A percentile compares a stretch with the other conserved stretches of the same genome.
Conservation (phyloP, 2,797 vertebrate genomes). For the Enteromius fasciolatus region DNA sequence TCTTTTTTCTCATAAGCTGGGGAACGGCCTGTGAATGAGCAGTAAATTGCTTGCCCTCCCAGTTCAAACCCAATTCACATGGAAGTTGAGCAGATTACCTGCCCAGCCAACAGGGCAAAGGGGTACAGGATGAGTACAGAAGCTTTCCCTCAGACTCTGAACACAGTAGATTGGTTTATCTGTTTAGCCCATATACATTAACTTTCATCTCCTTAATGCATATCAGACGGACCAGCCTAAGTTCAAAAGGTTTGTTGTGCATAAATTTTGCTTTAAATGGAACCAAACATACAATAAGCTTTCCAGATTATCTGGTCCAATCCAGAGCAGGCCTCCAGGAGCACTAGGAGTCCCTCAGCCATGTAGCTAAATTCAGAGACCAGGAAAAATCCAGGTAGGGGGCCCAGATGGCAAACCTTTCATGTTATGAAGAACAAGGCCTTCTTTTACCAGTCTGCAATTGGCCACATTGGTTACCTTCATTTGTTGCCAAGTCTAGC, state of each 20-base stretch:
- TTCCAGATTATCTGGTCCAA: not conserved
- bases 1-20: slow-evolving; percentile 56
- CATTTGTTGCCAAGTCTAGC: slow-evolving; percentile 39
- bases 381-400: slow-evolving; percentile 1
- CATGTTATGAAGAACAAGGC: slow-evolving; percentile 31
- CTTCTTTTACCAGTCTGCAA: slow-evolving; percentile 22
- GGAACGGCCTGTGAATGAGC: slow-evolving; percentile 69
- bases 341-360: not conserved
- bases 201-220: not conserved
- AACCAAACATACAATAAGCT: not conserved
- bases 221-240: not conserved
- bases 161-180: slow-evolving; percentile 15
- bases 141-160: slow-evolving; percentile 29
- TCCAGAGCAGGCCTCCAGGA: slow-evolving; percentile 2
- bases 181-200: slow-evolving; percentile 26
- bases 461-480: slow-evolving; percentile 24
- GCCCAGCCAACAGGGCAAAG: slow-evolving; percentile 39
- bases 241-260: not conserved
- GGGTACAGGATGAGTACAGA: slow-evolving; percentile 33
- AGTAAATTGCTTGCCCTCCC: slow-evolving; percentile 78
- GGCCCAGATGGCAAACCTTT: slow-evolving; percentile 35
- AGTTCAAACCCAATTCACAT: slow-evolving; percentile 75
- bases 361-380: slow-evolving; percentile 32
- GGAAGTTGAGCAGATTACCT: slow-evolving; percentile 70
- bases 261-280: not conserved